These are phyloP conservation scores for Caenorhabditis drosophilae DNA, from an alignment of 2,888 invertebrate species.

Conservation along the genomic window DNA sequence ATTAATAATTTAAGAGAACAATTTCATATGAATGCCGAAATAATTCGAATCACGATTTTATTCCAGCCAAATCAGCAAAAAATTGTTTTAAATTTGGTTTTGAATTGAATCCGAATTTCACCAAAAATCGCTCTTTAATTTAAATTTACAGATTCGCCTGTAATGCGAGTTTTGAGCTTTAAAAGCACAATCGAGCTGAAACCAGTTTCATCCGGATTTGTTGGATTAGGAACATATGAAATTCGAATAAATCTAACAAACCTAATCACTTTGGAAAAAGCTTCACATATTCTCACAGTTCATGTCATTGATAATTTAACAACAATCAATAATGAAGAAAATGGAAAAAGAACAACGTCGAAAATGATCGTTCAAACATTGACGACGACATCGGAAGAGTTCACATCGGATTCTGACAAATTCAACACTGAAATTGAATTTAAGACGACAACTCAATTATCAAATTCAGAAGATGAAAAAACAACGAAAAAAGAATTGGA, in stretches of 20 bases:
- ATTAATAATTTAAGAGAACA: slow-evolving; percentile 18
- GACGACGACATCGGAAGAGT: no score
- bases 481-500: no score
- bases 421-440: no score
- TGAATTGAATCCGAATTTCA: no score
- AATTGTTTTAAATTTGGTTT: slow-evolving; percentile 5
- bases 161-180: neutral
- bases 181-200: slow-evolving; percentile 1
- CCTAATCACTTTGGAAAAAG: slow-evolving; percentile 4
- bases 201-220: neutral
- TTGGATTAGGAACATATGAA: slow-evolving; percentile 14
- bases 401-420: no score
- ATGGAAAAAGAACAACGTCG: no score
- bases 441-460: no score
- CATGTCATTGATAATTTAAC: slow-evolving; percentile 14
- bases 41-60: slow-evolving; percentile 7
- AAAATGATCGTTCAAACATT: no score
- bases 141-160: no score
- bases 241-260: slow-evolving; percentile 18
- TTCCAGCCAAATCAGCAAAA: neutral
- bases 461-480: no score
- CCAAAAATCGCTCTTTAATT: no score
- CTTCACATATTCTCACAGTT: slow-evolving; percentile 24
- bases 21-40: slow-evolving; percentile 16
- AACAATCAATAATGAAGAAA: slow-evolving; percentile 1